Conservation (phyloP, 2,113 vertebrate genomes). For the Ptilonorhynchus violaceus region DNA sequence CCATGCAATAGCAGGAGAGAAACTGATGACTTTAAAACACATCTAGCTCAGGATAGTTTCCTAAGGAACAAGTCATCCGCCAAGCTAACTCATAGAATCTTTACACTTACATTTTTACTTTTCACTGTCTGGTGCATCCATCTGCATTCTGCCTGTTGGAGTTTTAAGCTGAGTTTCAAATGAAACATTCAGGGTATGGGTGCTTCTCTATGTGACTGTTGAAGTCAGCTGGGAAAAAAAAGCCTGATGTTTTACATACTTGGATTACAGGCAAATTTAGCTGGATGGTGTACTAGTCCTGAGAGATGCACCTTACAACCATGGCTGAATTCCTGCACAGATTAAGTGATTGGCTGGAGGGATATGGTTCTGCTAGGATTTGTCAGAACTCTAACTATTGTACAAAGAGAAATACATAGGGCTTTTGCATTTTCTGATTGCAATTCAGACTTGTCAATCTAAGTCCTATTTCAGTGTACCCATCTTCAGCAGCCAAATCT, state of each 20-base stretch:
- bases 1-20: neutral
- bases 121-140: neutral
- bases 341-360: neutral
- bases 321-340: neutral
- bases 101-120: neutral
- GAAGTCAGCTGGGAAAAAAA: neutral
- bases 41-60: neutral
- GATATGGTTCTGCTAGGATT: neutral
- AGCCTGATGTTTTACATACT: fast-evolving
- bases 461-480: neutral
- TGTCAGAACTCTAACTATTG: neutral
- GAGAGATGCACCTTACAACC: neutral
- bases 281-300: neutral
- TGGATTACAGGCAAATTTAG: neutral
- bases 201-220: neutral
- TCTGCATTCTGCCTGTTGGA: neutral
- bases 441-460: neutral
- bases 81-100: neutral
- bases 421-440: neutral
- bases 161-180: neutral
- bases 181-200: neutral
- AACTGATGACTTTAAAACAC: neutral
- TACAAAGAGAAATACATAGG: neutral
- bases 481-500: neutral
- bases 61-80: neutral